Percentiles rank a stretch among this genome's conserved stretches.
Conservation (phyloP, 2,113 vertebrate species). For the Campylomormyrus numenius region DNA sequence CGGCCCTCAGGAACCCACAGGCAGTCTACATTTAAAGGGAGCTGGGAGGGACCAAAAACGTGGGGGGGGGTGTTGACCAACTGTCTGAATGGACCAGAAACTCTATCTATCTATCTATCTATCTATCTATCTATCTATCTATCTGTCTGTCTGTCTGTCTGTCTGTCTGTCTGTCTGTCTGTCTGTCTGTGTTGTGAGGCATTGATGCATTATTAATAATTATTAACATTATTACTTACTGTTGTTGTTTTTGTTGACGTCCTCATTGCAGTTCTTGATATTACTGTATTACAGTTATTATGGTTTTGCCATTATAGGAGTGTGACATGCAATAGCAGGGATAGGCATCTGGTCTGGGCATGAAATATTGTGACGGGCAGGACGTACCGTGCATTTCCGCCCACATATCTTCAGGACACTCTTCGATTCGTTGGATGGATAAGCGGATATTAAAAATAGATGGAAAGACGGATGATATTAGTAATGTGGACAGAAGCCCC, state of each 20-base stretch:
- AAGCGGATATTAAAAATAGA: background rate
- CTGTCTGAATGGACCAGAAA: background rate
- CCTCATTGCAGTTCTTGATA: background rate
- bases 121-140: too few species aligned
- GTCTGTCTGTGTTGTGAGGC: background rate
- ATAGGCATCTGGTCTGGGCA: background rate
- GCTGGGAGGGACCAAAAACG: too few species aligned
- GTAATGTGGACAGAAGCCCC: background rate
- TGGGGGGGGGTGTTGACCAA: background rate
- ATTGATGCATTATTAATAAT: background rate
- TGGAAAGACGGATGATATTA: background rate
- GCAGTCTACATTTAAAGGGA: too few species aligned
- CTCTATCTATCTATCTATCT: too few species aligned
- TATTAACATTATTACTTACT: background rate
- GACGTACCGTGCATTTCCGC: background rate
- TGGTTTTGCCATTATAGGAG: background rate
- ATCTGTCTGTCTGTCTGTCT: too few species aligned
- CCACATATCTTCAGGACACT: background rate
- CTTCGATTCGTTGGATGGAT: background rate
- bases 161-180: too few species aligned
- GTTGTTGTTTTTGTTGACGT: background rate
- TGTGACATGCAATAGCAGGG: background rate
- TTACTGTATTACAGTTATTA: background rate
- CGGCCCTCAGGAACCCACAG: background rate
- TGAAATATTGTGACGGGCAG: background rate